Evolutionary conservation across 2,113 vertebrate species (phyloP), one percentile per base, ranked within the genome.

Genomic region (Ptilonorhynchus violaceus): DNA sequence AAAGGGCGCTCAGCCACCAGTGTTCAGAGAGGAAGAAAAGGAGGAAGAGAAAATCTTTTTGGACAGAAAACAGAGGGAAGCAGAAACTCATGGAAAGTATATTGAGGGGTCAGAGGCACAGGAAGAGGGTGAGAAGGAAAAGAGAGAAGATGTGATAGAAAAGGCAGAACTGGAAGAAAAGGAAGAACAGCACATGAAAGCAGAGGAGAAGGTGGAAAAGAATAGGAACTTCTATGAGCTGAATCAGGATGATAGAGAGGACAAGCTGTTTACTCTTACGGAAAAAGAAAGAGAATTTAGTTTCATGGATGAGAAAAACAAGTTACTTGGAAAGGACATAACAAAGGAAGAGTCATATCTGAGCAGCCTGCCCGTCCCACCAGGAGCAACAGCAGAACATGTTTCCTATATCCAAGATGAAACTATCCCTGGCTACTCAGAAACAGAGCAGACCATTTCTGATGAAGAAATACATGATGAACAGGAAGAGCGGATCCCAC

Each of bases 381-480:
- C 98, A 53, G 99, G 98, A 75, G 97, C 97, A 53, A 92, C 98
- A 89, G 98, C 98, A 9, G 99, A 99, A 86, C 98, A 98, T 2
- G 98, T 99, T 95, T 99, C 99, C 8, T 99, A 99, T 68, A 99
- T 99, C 94, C 99, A 99, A 95, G 99, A 99, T 20, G 99, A 99
- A 97, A 99, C 99, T 33, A 99, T 99, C 76, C 99, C 99, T 2
- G 99, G 98, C 60, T 99, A 99, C 96, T 99, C 99, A 6, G 99
- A 99, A 96, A 99, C 99, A 0, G 99, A 99, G 83, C 99, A 99
- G 97, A 99, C 99, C 22, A 99, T 99, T 94, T 99, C 99, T 42
- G 99, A 99, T 81, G 99, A 99, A 91, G 99, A 99, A 96, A 99
- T 99, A 84, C 99, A 99, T 0, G 99, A 99, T 21, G 99, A 99